Base-by-base conservation (phyloP, 2,888 invertebrate species). In the Cetonia aurata region DNA sequence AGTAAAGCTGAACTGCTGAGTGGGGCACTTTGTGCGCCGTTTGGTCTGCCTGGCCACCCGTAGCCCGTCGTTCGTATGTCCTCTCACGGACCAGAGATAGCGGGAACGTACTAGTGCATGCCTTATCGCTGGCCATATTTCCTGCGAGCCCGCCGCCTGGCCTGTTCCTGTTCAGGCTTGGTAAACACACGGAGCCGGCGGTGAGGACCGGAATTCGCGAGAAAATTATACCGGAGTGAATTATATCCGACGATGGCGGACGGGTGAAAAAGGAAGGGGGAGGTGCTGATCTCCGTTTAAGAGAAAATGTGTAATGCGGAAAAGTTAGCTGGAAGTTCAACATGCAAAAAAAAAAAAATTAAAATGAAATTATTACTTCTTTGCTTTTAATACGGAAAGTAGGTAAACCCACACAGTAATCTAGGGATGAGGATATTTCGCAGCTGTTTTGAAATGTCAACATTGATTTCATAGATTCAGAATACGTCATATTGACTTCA, bases 61-160 rank as follows among this genome's bases (percentile, higher is more conserved):
- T 15, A 56, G 37, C 33, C 55, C 60, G 52, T 17, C 25, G 52
- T 15, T 50, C 48, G 59, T 60, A 46, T 60, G 60, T 59, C 60
- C 69, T 19, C 44, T 41, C 59, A 56, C 48, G 57, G 50, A 41
- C 71, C 57, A 53, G 13, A 53, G 62, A 67, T 76, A 80, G 80
- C 78, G 12, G 42, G 57, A 57, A 3, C 57, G 17, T 42, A 42
- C 77, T 75, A 74, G 78, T 82, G 81, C 83, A 83, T 83, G 83
- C 83, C 83, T 83, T 83, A 83, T 83, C 83, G 77, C 80, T 79
- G 76, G 78, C 80, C 78, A 83, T 83, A 83, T 82, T 83, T 83
- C 80, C 80, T 78, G 53, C 75, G 72, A 69, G 57, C 57, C 19
- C 57, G 37, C 15, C 57, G 31, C 55, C 42, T n/a, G n/a, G n/a